Percentiles rank a stretch among this genome's conserved stretches.
These are phyloP conservation scores for Epinotia ramella DNA, from an alignment of 2,888 invertebrate species.

Conservation along the genomic window DNA sequence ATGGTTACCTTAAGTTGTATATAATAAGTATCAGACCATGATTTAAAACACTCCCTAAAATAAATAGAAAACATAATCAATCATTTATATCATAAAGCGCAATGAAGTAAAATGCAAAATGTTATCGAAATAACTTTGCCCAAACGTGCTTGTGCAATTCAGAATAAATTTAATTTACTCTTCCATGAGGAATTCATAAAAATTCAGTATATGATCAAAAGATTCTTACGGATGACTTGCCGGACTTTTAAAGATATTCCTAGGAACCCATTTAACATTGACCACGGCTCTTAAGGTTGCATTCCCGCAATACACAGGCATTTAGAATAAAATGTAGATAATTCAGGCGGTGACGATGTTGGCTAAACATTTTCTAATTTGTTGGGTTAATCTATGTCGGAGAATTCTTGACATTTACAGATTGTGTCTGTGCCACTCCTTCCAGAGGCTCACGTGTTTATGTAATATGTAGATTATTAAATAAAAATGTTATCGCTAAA, in stretches of 20 bases:
- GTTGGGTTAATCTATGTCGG: slow-evolving; percentile 10
- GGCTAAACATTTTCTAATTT: slow-evolving; percentile 18
- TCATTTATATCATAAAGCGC: neutral
- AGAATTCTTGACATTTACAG: slow-evolving; percentile 14
- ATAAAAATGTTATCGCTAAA: neutral
- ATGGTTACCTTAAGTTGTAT: too few relatives aligned
- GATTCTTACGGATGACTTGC: neutral
- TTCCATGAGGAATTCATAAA: neutral
- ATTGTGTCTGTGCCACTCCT: slow-evolving; percentile 17
- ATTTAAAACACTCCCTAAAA: neutral
- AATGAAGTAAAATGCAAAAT: slow-evolving; percentile 7
- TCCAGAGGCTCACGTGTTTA: neutral
- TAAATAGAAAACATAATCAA: neutral
- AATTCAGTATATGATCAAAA: neutral
- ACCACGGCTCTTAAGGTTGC: neutral
- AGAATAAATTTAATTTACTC: neutral
- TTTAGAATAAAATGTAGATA: neutral
- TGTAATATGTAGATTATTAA: neutral
- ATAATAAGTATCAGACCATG: neutral
- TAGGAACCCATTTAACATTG: slow-evolving; percentile 9
- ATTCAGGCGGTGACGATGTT: slow-evolving; percentile 21
- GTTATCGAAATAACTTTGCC: neutral
- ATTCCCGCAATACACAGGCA: neutral
- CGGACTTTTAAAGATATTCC: neutral
- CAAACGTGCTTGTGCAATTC: neutral